Evolutionary conservation across 1,140 invertebrate species (phyloP).

Genomic region (Acromyrmex charruanus): DNA sequence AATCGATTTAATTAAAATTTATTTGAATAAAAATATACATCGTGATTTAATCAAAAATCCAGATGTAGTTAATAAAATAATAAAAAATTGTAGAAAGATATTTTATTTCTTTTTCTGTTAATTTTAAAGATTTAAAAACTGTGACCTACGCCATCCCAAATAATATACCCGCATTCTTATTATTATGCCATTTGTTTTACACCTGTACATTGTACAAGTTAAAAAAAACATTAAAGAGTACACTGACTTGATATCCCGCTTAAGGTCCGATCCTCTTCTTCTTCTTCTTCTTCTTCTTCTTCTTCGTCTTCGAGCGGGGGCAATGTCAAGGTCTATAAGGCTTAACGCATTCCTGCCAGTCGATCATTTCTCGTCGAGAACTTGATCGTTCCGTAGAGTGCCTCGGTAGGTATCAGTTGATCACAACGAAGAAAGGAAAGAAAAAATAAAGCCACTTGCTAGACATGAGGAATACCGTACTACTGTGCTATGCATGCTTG

Average conservation of each 20-base stretch:
- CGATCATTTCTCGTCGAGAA: constrained; percentile 82
- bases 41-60: neutral
- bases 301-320: constrained; percentile 73
- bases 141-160: too few relatives aligned
- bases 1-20: neutral
- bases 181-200: neutral
- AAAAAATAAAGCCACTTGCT: neutral
- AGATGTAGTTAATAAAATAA: neutral
- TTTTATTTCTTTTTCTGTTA: neutral
- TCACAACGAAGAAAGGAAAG: neutral
- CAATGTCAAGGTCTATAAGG: constrained; percentile 87
- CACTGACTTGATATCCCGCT: neutral
- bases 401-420: neutral
- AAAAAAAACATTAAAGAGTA: neutral
- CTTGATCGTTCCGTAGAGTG: constrained; percentile 71
- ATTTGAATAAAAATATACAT: neutral
- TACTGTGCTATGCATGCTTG: constrained; percentile 68
- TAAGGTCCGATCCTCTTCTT: constrained; percentile 35
- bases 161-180: neutral
- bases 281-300: constrained; percentile 22
- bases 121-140: neutral
- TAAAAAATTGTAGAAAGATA: neutral
- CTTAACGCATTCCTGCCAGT: constrained; percentile 78
- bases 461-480: constrained; percentile 37
- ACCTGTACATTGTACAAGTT: neutral